Evolutionary conservation across 2,888 invertebrate genomes (phyloP), one percentile per base, ranked within the genome.

Genomic region (Stenchaetothrips biformis): DNA sequence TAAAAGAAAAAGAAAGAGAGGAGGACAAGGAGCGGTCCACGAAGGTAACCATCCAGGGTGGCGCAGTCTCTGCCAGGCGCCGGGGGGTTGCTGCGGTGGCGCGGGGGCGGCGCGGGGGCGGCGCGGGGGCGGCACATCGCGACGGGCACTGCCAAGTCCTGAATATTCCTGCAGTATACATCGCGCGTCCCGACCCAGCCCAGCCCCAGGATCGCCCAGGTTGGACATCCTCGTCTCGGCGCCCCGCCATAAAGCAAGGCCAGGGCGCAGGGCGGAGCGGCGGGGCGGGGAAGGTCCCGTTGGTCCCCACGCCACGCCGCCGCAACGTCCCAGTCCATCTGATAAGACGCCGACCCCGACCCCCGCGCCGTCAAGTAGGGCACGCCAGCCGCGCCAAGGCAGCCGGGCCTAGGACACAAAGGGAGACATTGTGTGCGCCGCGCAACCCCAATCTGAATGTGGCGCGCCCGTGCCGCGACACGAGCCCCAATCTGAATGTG

Each of bases 91-190:
- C 37, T 37, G 37, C 37, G n/a, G n/a, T n/a, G n/a, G n/a, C n/a
- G 53, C 53, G 53, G 49, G 49, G 49, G 49, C 13, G 62, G 62
- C 62, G 13, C 13, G 9, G 62, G 62, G 62, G 62, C 62, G 13
- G 62, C 18, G 13, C 62, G 67, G 67, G 7, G 67, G 21, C 0
- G 21, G 67, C 7, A 37, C 37, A 37, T 37, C 37, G 37, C 37
- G 67, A n/a, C 67, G 21, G 21, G 9, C n/a, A 37, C 37, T 37
- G 37, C 37, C 37, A 37, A 4, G 37, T 37, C 67, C 67, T 18
- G 67, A 67, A 67, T 67, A 67, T 67, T 67, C 21, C 67, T 21
- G 67, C 67, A 67, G 67, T 67, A 67, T 67, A 37, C 4, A n/a
- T 62, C 13, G 62, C n/a, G n/a, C 67, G 67, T 16, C n/a, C n/a